Evolutionary conservation across 2,797 vertebrate genomes (phyloP).

Genomic region (Neosalanx taihuensis): DNA sequence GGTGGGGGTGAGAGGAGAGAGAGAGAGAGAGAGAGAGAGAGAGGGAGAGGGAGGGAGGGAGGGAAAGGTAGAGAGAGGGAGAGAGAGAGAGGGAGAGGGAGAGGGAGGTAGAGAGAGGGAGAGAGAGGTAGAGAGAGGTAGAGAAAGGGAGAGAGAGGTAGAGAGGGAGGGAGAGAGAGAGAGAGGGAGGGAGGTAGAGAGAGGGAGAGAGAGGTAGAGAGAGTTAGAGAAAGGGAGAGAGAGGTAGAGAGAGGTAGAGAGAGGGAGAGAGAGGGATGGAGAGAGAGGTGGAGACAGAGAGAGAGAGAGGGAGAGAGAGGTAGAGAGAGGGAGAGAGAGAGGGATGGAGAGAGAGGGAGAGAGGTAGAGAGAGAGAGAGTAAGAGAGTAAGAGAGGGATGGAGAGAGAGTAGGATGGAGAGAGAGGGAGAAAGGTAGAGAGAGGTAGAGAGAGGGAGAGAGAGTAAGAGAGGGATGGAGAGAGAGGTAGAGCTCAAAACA

Average conservation of each 20-base stretch:
- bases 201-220: not conserved
- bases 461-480: not conserved
- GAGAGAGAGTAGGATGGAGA: slow-evolving; percentile 1
- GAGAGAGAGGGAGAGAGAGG: not conserved
- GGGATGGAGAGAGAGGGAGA: not conserved
- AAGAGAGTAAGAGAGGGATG: not conserved
- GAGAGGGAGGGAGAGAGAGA: not conserved
- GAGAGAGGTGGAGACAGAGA: not conserved
- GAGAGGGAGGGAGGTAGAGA: not conserved
- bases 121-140: not conserved
- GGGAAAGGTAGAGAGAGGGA: slow-evolving; percentile 1
- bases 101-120: slow-evolving; percentile 1
- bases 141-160: not conserved
- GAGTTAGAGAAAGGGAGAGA: slow-evolving; percentile 6
- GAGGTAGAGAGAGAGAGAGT: slow-evolving; percentile 1
- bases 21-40: slow-evolving; percentile 9
- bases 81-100: not conserved
- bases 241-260: not conserved
- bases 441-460: slow-evolving; percentile 1
- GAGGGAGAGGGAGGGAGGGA: slow-evolving; percentile 2
- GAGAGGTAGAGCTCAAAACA: slow-evolving; percentile 8
- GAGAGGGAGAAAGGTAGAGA: not conserved
- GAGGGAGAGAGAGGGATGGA: not conserved
- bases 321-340: slow-evolving; percentile 2
- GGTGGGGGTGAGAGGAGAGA: not conserved